Base-by-base conservation (phyloP, 2,888 invertebrate species). In the Cosmorhoe ocellata region DNA sequence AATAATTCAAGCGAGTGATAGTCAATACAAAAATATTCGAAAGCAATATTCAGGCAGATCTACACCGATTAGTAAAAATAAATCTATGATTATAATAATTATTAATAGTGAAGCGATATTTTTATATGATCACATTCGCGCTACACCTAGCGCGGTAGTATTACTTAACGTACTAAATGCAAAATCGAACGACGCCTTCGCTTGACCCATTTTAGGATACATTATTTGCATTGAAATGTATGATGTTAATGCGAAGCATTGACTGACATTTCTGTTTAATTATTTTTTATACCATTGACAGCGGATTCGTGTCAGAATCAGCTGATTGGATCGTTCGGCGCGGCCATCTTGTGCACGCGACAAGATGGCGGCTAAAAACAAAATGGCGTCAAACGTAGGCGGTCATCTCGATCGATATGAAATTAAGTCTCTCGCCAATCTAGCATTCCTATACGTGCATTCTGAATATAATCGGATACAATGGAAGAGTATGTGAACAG, bases 321-420 rank as follows among this genome's bases (percentile, higher is more conserved):
- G 81, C 80, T 69, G 85, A 74, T 80, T 79, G 87, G 84, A 64
- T 81, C 82, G 84, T 83, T 84, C 83, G 83, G 74, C 62, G 76
- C 78, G 78, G 81, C 84, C 84, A 79, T 73, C 53, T 72, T 67
- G 61, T 46, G 44, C 37, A 36, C 24, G 28, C 31, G 36, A 63
- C 77, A 71, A 76, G 66, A 79, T 79, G 81, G 81, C 80, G 74
- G 72, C 75, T 62, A 47, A 47, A 56, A 58, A 45, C 58, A 72
- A 71, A 75, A 76, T 74, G 74, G 78, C 77, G 82, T 69, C 80
- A 64, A 60, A 63, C 67, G 67, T 56, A 51, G 61, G 67, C 74
- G 73, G 64, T 41, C 66, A 68, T 61, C 58, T 61, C 59, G 51
- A 61, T 63, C 64, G 64, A 66, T 67, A 64, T 63, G 66, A 73